Evolutionary conservation across 2,797 vertebrate species (phyloP).

Genomic region (Clarias laeviceps): DNA sequence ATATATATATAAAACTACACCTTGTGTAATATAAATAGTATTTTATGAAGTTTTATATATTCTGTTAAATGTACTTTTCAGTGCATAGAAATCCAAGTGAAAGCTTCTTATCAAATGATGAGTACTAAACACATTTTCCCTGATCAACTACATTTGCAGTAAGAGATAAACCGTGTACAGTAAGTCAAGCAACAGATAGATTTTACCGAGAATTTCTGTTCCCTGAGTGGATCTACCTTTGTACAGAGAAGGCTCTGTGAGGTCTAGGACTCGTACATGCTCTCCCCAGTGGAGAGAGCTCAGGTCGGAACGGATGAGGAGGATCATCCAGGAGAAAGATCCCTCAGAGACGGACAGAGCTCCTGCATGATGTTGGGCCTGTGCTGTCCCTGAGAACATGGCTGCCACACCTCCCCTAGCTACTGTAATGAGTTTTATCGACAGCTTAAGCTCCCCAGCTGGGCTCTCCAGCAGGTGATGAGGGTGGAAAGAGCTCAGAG

Average conservation of each 20-base stretch:
- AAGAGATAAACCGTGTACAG: neutral
- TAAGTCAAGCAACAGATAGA: neutral
- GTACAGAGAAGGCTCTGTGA: conserved; percentile 14
- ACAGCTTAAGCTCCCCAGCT: conserved; percentile 53
- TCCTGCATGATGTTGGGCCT: conserved; percentile 31
- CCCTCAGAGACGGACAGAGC: conserved; percentile 51
- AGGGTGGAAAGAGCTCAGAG: conserved; percentile 41
- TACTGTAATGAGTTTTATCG: conserved; percentile 61
- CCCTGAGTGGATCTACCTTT: conserved; percentile 38
- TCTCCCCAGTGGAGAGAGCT: conserved; percentile 40
- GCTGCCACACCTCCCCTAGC: conserved; percentile 50
- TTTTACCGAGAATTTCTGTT: neutral
- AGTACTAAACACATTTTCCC: neutral
- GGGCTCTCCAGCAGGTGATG: conserved; percentile 55
- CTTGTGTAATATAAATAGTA: neutral
- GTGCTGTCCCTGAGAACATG: conserved; percentile 43
- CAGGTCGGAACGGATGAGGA: conserved; percentile 52
- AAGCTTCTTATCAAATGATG: neutral
- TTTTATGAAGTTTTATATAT: neutral
- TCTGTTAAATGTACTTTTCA: neutral
- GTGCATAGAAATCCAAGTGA: neutral
- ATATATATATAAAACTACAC: neutral
- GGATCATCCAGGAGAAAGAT: conserved; percentile 56
- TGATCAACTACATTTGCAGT: neutral
- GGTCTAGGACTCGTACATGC: conserved; percentile 35